phyloP scores from a whole-genome alignment of 2,113 vertebrate species.

The Paraplagusia blochii region DNA sequence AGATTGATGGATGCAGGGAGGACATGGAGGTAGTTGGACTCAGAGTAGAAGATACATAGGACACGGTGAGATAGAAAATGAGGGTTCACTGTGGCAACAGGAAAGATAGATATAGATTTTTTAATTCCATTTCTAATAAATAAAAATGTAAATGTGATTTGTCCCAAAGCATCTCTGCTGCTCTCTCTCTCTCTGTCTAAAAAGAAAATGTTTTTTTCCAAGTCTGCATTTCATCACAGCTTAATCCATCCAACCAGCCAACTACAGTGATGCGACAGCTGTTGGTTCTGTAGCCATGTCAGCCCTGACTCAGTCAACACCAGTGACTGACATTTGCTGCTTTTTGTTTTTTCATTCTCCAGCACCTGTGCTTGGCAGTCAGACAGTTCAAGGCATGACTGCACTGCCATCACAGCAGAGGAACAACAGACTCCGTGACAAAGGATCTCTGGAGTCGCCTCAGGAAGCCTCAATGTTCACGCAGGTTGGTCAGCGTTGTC shows the following conservation, averaged over 20 bases:
- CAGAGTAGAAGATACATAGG: too few species aligned
- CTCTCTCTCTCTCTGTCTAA: background rate
- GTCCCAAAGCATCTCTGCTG: too few species aligned
- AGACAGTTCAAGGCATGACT: conserved; percentile 41
- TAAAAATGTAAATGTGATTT: too few species aligned
- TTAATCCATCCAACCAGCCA: background rate
- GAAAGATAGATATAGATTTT: too few species aligned
- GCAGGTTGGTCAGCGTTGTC: conserved; percentile 65
- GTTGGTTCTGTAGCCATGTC: conserved; percentile 20
- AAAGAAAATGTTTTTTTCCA: background rate
- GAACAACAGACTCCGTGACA: conserved; percentile 60
- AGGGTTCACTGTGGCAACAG: too few species aligned
- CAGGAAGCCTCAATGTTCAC: conserved; percentile 41
- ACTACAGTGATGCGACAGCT: conserved; percentile 25
- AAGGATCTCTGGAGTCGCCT: conserved; percentile 42
- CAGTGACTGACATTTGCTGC: conserved; percentile 44
- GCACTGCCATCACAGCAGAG: conserved; percentile 38
- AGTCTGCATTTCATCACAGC: background rate
- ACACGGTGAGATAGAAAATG: too few species aligned
- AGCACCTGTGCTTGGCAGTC: conserved; percentile 73
- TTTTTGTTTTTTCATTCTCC: conserved; percentile 62
- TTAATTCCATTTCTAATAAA: too few species aligned
- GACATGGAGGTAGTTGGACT: too few species aligned
- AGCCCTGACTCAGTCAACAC: conserved; percentile 36
- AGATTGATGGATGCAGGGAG: too few species aligned